Percentiles rank a stretch among this genome's conserved stretches.
phyloP scores from a whole-genome alignment of 2,797 vertebrate species.

The Phylloscopus collybita region DNA sequence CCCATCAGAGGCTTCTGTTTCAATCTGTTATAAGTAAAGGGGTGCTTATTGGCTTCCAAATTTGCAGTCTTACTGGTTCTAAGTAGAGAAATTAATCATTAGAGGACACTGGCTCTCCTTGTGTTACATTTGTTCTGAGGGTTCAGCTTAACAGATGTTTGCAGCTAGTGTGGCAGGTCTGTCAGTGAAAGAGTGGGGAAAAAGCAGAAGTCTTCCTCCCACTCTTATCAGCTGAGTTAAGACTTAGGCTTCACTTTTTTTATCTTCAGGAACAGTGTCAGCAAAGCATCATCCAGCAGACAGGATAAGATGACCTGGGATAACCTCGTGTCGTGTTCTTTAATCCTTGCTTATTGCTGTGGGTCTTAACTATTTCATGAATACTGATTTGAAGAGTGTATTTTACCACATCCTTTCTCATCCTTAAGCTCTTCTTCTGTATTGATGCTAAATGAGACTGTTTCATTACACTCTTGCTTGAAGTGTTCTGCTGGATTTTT shows the following conservation, averaged over 20 bases:
- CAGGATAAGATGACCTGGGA: conserved; percentile 43
- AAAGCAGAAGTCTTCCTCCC: background rate
- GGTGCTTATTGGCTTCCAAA: background rate
- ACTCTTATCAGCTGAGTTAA: conserved; percentile 4
- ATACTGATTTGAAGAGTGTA: conserved; percentile 24
- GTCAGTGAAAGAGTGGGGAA: background rate
- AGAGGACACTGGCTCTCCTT: background rate
- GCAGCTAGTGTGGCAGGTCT: background rate
- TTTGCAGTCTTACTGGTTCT: background rate
- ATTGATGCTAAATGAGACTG: background rate
- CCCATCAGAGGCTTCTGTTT: background rate
- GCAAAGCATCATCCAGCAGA: conserved; percentile 27
- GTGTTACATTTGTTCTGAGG: background rate
- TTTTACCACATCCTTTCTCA: conserved; percentile 37
- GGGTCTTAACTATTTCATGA: conserved; percentile 43
- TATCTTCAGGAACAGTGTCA: conserved; percentile 31
- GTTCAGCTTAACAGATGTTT: background rate
- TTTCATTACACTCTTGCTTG: conserved; percentile 22
- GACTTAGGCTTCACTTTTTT: conserved; percentile 6
- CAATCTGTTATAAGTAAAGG: background rate
- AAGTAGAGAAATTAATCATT: background rate
- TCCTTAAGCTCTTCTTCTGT: conserved; percentile 37
- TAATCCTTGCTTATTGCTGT: conserved; percentile 50
- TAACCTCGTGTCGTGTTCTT: background rate
- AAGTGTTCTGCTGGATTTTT: conserved; percentile 10